Conservation (phyloP, 2,888 invertebrate species). For the Hermaeophaga mercurialis region DNA sequence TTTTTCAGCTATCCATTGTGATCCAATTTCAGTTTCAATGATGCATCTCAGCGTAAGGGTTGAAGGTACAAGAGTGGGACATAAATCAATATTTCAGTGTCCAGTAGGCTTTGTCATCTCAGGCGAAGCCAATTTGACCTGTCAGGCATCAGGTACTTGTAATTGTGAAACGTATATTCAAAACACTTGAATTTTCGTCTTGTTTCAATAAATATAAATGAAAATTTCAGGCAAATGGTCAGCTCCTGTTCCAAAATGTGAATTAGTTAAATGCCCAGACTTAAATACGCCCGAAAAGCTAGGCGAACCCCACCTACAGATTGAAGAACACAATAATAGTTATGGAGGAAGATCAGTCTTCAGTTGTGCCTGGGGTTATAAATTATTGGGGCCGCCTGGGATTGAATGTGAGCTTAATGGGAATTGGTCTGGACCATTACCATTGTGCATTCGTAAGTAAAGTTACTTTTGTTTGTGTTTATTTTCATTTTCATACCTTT, state of each 20-base stretch:
- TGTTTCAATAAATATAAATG: too few species aligned
- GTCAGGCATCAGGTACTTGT: constrained; percentile 74
- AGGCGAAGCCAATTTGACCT: constrained; percentile 78
- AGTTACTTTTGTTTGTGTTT: too few species aligned
- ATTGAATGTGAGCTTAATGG: constrained; percentile 81
- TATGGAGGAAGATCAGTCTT: constrained; percentile 82
- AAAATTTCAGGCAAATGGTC: constrained; percentile 74
- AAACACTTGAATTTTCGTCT: too few species aligned
- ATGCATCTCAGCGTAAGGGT: constrained; percentile 71
- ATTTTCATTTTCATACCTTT: too few species aligned
- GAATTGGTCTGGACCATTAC: constrained; percentile 78
- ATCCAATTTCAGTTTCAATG: constrained; percentile 65
- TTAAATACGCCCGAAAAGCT: constrained; percentile 68
- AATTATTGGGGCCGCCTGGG: constrained; percentile 75
- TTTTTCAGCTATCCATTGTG: constrained; percentile 67
- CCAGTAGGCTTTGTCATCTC: constrained; percentile 78
- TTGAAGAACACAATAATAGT: constrained; percentile 80
- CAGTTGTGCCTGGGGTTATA: constrained; percentile 84
- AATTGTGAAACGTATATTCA: too few species aligned
- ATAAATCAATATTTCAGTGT: constrained; percentile 78
- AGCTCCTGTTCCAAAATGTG: constrained; percentile 72
- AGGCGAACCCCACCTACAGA: constrained; percentile 72
- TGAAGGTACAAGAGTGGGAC: constrained; percentile 80
- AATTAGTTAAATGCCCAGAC: constrained; percentile 77
- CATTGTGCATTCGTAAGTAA: constrained; percentile 74